Percentiles rank a stretch among this genome's conserved stretches.
Conservation (phyloP, 2,888 invertebrate genomes). For the Patella ulyssiponensis region DNA sequence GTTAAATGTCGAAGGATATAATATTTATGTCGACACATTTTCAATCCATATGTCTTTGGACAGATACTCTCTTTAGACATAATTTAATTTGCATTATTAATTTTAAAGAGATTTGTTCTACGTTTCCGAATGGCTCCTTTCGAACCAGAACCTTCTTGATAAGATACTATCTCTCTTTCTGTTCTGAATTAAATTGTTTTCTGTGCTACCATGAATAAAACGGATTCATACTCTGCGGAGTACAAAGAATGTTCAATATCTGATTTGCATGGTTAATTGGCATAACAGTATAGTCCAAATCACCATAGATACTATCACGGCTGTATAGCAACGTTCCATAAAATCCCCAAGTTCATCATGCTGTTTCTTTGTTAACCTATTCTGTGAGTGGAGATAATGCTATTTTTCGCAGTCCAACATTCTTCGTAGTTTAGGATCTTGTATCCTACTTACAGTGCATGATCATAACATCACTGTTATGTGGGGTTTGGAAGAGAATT, state of each 20-base stretch:
- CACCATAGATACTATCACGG: not conserved
- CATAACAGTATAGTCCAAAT: not conserved
- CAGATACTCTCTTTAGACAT: too few relatives aligned
- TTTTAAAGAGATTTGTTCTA: not conserved
- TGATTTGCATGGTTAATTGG: not conserved
- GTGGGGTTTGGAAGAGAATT: too few relatives aligned
- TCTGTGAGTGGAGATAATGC: not conserved
- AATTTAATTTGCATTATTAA: too few relatives aligned
- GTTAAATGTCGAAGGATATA: too few relatives aligned
- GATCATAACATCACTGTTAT: too few relatives aligned
- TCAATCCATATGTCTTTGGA: too few relatives aligned
- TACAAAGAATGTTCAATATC: not conserved
- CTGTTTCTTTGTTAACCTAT: not conserved
- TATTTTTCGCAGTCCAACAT: too few relatives aligned
- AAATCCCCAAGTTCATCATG: not conserved
- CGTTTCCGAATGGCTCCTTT: not conserved
- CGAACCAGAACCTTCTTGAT: not conserved
- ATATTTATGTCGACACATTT: too few relatives aligned
- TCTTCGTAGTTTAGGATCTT: too few relatives aligned
- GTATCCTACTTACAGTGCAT: too few relatives aligned
- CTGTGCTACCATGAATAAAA: not conserved
- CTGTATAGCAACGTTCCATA: not conserved
- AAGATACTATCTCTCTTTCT: not conserved
- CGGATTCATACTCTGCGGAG: not conserved
- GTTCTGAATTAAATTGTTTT: not conserved